Percentiles rank a stretch among this genome's conserved stretches.
Evolutionary conservation across 1,140 invertebrate species (phyloP).

Genomic region (Aphidius ervi): DNA sequence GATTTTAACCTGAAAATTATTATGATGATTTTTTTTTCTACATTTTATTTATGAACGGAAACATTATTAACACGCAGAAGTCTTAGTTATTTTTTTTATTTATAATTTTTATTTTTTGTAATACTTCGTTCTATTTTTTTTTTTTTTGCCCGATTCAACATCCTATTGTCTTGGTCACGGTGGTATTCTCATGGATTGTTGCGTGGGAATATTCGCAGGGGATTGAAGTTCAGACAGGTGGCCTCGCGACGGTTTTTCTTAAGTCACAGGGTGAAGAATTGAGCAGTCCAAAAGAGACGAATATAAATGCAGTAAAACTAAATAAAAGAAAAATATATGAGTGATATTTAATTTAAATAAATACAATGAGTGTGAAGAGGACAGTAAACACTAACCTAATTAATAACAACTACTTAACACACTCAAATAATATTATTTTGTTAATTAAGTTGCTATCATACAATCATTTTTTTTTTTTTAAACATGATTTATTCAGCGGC

Average conservation of each 20-base stretch:
- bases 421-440: too few species aligned
- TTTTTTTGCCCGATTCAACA: slow-evolving; percentile 21
- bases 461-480: too few species aligned
- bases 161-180: slow-evolving; percentile 44
- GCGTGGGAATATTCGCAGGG: slow-evolving; percentile 53
- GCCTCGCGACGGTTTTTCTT: slow-evolving; percentile 21
- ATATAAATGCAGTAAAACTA: too few species aligned
- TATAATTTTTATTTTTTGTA: slow-evolving; percentile 2
- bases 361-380: too few species aligned
- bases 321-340: too few species aligned
- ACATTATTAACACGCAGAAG: slow-evolving; percentile 44
- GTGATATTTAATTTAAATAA: too few species aligned
- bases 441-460: too few species aligned
- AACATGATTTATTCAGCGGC: too few species aligned
- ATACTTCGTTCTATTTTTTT: slow-evolving; percentile 18
- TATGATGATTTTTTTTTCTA: background rate
- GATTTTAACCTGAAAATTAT: slow-evolving; percentile 2
- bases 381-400: too few species aligned
- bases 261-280: too few species aligned
- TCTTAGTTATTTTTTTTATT: slow-evolving; percentile 19
- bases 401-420: too few species aligned
- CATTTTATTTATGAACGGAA: slow-evolving; percentile 45
- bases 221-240: slow-evolving; percentile 42
- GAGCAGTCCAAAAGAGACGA: too few species aligned
- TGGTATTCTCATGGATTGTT: slow-evolving; percentile 40